Evolutionary conservation across 2,797 vertebrate species (phyloP), one percentile per base, ranked within the genome.

Genomic region (Mormyrus proboscirostris): DNA sequence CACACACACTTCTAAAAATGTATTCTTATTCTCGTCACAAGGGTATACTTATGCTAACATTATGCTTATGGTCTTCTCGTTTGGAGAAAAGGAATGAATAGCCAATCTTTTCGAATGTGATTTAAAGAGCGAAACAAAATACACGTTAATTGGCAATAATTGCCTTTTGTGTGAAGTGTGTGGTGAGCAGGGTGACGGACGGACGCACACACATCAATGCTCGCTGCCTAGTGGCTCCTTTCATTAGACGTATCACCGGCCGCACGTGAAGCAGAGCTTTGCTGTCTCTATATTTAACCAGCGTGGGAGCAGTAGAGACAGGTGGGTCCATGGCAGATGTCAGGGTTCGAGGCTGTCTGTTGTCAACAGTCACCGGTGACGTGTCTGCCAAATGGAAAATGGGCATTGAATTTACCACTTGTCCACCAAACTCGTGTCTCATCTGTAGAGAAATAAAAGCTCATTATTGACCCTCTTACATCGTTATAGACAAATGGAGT

Each of bases 201-300:
- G 88, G 82, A 5, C 0, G 14, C 16, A 88, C 73, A 49, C 87
- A 51, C 69, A 84, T 53, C 53, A 49, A n/a, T 50, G 41, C 89
- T 33, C 3, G 16, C 22, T 38, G 50, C 65, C 50, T 44, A 44
- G 79, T 25, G 76, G 50, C 83, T 65, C n/a, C 57, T 25, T 90
- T 51, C 3, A 65, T 90, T 65, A 88, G 41, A 82, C 53, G 44
- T 10, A 51, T 83, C 86, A 44, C n/a, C 9, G 3, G 16, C 53
- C 38, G 25, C 33, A 19, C 22, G 84, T 65, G 41, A 88, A 87
- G 25, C 19, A 83, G 41, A 51, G 10, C 69, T 84, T 83, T 4
- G 57, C 16, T 22, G 29, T 3, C 53, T 88, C 86, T 90, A 90
- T 90, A 90, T 90, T 90, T 84, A 90, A 55, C 50, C n/a, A 29